These are phyloP conservation scores for Sardina pilchardus DNA, from an alignment of 2,113 vertebrate species.

Conservation along the genomic window DNA sequence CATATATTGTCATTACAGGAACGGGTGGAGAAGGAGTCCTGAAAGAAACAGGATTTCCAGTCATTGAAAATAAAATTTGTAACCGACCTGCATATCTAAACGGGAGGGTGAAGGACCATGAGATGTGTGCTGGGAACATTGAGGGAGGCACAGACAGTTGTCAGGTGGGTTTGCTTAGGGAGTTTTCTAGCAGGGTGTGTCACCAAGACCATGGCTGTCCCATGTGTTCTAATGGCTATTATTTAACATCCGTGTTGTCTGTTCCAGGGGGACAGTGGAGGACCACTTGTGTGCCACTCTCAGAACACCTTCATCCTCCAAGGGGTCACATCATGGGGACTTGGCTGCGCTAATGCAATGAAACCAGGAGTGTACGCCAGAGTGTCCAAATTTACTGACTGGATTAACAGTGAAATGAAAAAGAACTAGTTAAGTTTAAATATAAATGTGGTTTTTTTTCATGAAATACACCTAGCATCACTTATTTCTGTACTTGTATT, in stretches of 20 bases:
- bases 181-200: not conserved
- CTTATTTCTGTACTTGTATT: not conserved
- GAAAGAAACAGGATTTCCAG: constrained; percentile 91
- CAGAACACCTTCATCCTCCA: constrained; percentile 85
- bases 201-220: not conserved
- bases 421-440: constrained; percentile 38
- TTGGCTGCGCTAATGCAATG: constrained; percentile 90
- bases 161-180: constrained; percentile 73
- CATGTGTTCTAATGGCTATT: not conserved
- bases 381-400: constrained; percentile 81
- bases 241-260: not conserved
- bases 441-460: not conserved
- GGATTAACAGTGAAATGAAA: constrained; percentile 77
- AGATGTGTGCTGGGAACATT: constrained; percentile 91
- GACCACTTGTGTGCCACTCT: constrained; percentile 85
- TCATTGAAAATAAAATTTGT: constrained; percentile 92
- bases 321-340: constrained; percentile 95
- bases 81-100: constrained; percentile 82
- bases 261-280: constrained; percentile 92
- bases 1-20: constrained; percentile 62
- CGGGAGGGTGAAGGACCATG: constrained; percentile 71
- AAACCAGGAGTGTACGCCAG: constrained; percentile 94
- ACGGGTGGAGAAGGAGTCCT: constrained; percentile 74
- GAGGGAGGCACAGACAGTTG: constrained; percentile 86
- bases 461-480: not conserved